Evolutionary conservation across 2,113 vertebrate species (phyloP).

Genomic region (Anolis sagrei): DNA sequence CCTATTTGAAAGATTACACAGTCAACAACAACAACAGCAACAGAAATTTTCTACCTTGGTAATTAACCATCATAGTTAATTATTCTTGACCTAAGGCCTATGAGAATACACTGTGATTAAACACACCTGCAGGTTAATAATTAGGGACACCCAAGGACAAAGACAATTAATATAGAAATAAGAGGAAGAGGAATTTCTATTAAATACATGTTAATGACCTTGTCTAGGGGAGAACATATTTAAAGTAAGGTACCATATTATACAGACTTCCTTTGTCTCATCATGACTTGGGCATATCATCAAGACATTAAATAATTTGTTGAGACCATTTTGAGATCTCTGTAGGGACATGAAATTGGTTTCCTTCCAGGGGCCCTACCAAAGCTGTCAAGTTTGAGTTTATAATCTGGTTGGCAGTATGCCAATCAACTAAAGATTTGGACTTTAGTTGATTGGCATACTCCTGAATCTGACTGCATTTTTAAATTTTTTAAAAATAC

Average conservation of each 20-base stretch:
- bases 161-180: conserved; percentile 78
- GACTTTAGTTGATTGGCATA: no score
- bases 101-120: conserved; percentile 79
- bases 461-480: neutral
- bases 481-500: neutral
- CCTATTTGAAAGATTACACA: conserved; percentile 65
- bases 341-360: neutral
- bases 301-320: neutral
- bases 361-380: neutral
- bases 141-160: conserved; percentile 80
- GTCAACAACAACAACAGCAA: conserved; percentile 70
- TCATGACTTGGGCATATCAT: neutral
- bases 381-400: neutral
- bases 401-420: neutral
- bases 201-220: conserved; percentile 53
- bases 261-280: neutral
- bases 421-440: no score
- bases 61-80: conserved; percentile 78
- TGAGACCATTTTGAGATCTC: neutral
- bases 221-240: neutral
- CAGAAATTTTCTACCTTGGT: conserved; percentile 48
- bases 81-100: conserved; percentile 70
- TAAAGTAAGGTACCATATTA: neutral
- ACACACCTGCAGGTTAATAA: conserved; percentile 84
- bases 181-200: conserved; percentile 63